Evolutionary conservation across 37 sponge, comb jelly and placozoan genomes (phyloP).

Genomic region (Halichondria panicea): DNA sequence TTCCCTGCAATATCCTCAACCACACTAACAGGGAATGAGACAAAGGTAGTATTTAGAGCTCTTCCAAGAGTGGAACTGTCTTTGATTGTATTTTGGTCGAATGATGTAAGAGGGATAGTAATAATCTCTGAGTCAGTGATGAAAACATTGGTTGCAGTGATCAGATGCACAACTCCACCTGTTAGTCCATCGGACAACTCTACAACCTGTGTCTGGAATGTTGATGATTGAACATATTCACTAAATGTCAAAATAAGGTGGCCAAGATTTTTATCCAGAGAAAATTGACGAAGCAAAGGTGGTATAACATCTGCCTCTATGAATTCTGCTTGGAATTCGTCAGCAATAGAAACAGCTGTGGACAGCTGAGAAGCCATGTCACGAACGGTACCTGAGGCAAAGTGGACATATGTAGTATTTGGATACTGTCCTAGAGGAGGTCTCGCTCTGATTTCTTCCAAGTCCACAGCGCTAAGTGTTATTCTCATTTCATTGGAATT

Average conservation of each 20-base stretch:
- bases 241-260: constrained; percentile 72
- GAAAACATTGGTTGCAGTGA: constrained; percentile 34
- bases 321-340: constrained; percentile 23
- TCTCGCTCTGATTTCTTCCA: constrained; percentile 45
- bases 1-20: constrained; percentile 83
- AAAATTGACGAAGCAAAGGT: constrained; percentile 56
- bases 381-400: constrained; percentile 46
- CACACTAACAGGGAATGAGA: constrained; percentile 47
- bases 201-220: constrained; percentile 35
- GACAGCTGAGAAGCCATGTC: constrained; percentile 70
- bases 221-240: constrained; percentile 67
- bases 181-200: constrained; percentile 40
- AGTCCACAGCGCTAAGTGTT: constrained; percentile 52
- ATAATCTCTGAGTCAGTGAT: constrained; percentile 16
- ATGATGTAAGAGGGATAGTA: constrained; percentile 37
- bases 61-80: constrained; percentile 52
- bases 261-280: constrained; percentile 64
- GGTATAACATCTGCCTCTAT: constrained; percentile 75
- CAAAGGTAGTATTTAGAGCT: constrained; percentile 37
- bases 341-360: constrained; percentile 20
- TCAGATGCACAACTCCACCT: background rate
- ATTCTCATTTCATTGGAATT: constrained; percentile 55
- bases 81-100: constrained; percentile 72
- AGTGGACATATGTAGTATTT: constrained; percentile 60
- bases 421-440: constrained; percentile 66